A percentile compares a stretch with the other conserved stretches of the same genome.
Conservation (phyloP, 1,140 invertebrate species). For the Colletes latitarsis region DNA sequence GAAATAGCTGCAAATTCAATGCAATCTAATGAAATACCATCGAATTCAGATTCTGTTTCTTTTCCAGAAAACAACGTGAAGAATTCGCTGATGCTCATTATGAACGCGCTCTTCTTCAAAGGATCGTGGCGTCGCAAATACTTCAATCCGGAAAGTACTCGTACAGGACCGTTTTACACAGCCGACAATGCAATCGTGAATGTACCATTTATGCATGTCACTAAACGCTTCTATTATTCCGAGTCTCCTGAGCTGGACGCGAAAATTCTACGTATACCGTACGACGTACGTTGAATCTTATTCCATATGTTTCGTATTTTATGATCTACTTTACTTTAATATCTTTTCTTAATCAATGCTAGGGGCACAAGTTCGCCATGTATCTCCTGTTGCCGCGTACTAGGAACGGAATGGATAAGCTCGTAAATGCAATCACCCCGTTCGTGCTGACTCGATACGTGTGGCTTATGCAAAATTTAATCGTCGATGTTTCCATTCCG, state of each 20-base stretch:
- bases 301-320: not conserved
- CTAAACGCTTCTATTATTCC: constrained; percentile 84
- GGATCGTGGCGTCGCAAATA: constrained; percentile 86
- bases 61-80: constrained; percentile 81
- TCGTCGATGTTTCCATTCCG: constrained; percentile 86
- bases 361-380: constrained; percentile 88
- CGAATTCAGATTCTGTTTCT: not conserved
- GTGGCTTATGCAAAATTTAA: constrained; percentile 82
- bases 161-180: constrained; percentile 82
- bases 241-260: constrained; percentile 85
- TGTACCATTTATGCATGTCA: constrained; percentile 86
- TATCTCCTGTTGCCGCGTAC: constrained; percentile 87
- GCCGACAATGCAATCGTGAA: constrained; percentile 77
- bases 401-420: constrained; percentile 82
- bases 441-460: constrained; percentile 81
- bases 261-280: constrained; percentile 90
- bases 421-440: constrained; percentile 84
- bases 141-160: constrained; percentile 84
- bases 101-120: constrained; percentile 92
- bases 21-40: too few relatives aligned
- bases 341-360: constrained; percentile 54
- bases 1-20: too few relatives aligned
- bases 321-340: not conserved
- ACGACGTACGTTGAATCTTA: constrained; percentile 81
- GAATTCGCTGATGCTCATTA: constrained; percentile 85